Evolutionary conservation across 1,140 invertebrate species (phyloP).

Genomic region (Dufourea novaeangliae): DNA sequence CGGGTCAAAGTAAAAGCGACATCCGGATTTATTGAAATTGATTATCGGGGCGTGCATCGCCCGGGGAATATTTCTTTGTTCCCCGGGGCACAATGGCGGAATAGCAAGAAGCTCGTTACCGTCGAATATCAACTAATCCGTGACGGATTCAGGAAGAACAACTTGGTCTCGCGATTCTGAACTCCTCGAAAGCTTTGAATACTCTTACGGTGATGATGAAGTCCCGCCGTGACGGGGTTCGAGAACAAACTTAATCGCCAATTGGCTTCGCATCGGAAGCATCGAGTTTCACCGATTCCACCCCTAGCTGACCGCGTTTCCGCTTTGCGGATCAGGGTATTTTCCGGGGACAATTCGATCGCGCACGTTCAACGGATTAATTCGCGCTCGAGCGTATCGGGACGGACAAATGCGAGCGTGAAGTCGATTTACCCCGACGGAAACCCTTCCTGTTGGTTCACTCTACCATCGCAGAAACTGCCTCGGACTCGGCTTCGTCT

Average conservation of each 20-base stretch:
- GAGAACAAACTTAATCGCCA: neutral
- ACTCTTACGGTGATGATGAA: no score
- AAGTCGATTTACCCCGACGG: slow-evolving; percentile 56
- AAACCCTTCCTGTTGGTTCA: neutral
- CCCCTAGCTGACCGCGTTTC: neutral
- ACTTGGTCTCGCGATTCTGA: no score
- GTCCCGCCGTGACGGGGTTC: neutral
- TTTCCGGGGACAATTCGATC: slow-evolving; percentile 39
- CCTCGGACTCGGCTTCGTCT: neutral
- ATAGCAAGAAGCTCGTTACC: neutral
- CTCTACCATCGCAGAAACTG: neutral
- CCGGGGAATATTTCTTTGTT: neutral
- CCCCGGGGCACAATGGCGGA: neutral
- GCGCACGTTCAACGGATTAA: slow-evolving; percentile 62
- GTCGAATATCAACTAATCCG: neutral
- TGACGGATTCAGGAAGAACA: no score
- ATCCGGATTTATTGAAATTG: slow-evolving; percentile 13
- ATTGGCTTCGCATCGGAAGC: slow-evolving; percentile 36
- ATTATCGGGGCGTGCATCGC: neutral
- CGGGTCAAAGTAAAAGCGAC: neutral
- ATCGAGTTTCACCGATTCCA: slow-evolving; percentile 44
- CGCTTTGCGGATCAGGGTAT: slow-evolving; percentile 8
- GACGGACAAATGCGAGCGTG: slow-evolving; percentile 34
- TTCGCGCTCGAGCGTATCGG: slow-evolving; percentile 33
- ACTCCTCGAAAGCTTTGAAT: no score